Percentiles rank a stretch among this genome's conserved stretches.
phyloP scores from a whole-genome alignment of 2,797 vertebrate genomes.

The Cichlasoma orientale region DNA sequence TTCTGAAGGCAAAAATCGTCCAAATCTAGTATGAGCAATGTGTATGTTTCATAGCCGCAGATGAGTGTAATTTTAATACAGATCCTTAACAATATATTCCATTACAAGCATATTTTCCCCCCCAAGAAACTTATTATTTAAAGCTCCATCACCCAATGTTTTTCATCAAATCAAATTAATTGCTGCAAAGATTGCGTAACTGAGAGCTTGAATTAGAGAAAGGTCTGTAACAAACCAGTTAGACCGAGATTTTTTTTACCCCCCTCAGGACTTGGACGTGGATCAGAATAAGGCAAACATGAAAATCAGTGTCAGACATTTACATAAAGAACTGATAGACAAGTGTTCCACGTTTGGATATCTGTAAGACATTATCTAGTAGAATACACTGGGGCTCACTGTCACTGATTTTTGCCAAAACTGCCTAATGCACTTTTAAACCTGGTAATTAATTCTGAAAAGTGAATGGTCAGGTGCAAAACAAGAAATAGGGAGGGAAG shows the following conservation, averaged over 20 bases:
- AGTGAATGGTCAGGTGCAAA: not conserved
- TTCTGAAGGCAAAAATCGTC: not conserved
- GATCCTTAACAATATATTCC: not conserved
- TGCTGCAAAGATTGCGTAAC: not conserved
- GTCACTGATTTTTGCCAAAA: not conserved
- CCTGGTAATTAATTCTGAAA: not conserved
- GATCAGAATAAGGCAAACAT: not conserved
- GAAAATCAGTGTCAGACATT: not conserved
- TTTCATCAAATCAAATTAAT: not conserved
- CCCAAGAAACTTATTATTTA: not conserved
- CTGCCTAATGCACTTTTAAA: not conserved
- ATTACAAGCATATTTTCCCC: not conserved
- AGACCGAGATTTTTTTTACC: not conserved
- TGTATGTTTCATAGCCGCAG: not conserved
- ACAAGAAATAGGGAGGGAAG: not conserved
- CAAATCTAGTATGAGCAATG: not conserved
- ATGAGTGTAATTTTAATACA: not conserved
- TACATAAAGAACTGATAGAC: not conserved
- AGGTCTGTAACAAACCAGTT: not conserved
- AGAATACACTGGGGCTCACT: not conserved
- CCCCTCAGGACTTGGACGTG: not conserved
- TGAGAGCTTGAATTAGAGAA: not conserved
- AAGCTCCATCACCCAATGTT: not conserved
- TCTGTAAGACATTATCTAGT: not conserved
- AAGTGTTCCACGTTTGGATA: not conserved